A percentile compares a stretch with the other conserved stretches of the same genome.
Evolutionary conservation across 2,888 invertebrate genomes (phyloP).

Genomic region (Nineta flava): DNA sequence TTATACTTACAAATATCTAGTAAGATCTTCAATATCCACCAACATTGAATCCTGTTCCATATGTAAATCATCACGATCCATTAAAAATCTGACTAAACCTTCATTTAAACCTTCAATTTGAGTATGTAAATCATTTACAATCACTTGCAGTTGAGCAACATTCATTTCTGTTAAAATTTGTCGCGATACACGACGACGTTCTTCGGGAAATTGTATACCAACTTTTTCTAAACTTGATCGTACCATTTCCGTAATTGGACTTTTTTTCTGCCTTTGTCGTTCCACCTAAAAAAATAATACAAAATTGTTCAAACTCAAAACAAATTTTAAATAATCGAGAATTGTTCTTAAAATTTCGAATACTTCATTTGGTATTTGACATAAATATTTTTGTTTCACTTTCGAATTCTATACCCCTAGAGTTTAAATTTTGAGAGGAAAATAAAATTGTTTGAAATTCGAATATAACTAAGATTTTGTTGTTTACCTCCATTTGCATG

Average conservation of each 20-base stretch:
- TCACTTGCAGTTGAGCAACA: constrained; percentile 82
- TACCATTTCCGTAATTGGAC: constrained; percentile 77
- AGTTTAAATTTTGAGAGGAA: too few relatives aligned
- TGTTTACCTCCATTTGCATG: constrained; percentile 69
- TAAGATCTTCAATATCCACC: constrained; percentile 92
- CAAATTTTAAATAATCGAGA: neutral
- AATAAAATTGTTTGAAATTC: too few relatives aligned
- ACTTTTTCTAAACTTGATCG: constrained; percentile 65
- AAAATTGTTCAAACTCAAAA: constrained; percentile 3
- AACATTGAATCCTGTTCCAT: constrained; percentile 98
- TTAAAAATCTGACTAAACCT: constrained; percentile 70
- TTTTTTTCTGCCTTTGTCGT: constrained; percentile 52
- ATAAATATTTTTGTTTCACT: too few relatives aligned
- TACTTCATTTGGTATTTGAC: too few relatives aligned
- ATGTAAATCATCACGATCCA: constrained; percentile 88
- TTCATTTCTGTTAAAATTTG: constrained; percentile 85
- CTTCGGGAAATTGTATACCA: constrained; percentile 66
- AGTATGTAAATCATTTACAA: constrained; percentile 86
- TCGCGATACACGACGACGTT: constrained; percentile 66
- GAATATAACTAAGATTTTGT: too few relatives aligned
- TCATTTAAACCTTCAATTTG: constrained; percentile 89
- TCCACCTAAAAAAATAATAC: constrained; percentile 29
- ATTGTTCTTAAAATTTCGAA: too few relatives aligned
- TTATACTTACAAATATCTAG: constrained; percentile 63
- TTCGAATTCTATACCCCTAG: too few relatives aligned